Base-by-base conservation (phyloP, 2,888 invertebrate species). In the Drosophila glabriapex region DNA sequence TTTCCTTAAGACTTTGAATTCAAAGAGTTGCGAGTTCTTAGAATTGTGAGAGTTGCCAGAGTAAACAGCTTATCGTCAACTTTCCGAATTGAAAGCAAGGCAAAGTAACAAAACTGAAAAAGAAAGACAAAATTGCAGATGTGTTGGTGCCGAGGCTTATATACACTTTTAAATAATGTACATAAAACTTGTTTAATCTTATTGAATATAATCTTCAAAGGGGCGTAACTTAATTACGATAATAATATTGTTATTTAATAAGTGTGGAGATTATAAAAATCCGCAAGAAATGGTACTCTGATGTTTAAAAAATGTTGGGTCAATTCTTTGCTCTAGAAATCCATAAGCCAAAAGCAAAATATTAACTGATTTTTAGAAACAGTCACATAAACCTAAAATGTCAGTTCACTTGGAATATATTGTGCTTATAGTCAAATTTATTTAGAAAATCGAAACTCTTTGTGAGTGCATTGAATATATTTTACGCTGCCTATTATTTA, bases 1-100 rank as follows among this genome's bases (percentile, higher is more conserved):
- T 89, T 86, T 79, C 63, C 16, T 19, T 43, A 63, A 63, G 83
- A 71, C 67, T 72, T 75, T 66, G 49, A 46, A 64, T 50, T 64
- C 81, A 70, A 81, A 78, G 74, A 81, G 82, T 81, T 76, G 61
- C 54, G 31, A 52, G 67, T 33, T 71, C 46, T 33, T 4, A 7
- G 46, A 46, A 46, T 46, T 46, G 25, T 4, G 46, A 28, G 49
- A 58, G 53, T 78, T 80, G 82, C 50, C 41, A 65, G 64, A 39
- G 54, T 65, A 67, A 78, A 61, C 59, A 70, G 73, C 78, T 79
- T 81, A 73, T 41, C 63, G 58, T 29, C 65, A 78, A 77, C 65
- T 80, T 80, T 61, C 6, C n/a, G 25, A 64, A 66, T 66, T 66
- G 54, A 56, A 66, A 68, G 68, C 29, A 37, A 33, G 46, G 9